phyloP scores from a whole-genome alignment of 1,140 invertebrate species.

The Drosophila dunni region DNA sequence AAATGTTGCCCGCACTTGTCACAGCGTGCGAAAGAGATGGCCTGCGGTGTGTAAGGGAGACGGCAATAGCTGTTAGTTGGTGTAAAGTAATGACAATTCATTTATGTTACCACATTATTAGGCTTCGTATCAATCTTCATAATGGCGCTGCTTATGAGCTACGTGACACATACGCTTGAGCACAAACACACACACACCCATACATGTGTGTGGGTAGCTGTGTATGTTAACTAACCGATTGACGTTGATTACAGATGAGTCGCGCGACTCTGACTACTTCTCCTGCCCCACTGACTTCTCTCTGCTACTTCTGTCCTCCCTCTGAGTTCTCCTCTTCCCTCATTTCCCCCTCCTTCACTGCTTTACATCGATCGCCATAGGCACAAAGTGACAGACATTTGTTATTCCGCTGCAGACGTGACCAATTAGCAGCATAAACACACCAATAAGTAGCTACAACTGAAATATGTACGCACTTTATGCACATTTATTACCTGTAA shows the following conservation, averaged over 20 bases:
- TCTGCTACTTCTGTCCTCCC: not conserved
- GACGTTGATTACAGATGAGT: conserved; percentile 58
- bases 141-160: conserved; percentile 64
- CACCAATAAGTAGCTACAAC: conserved; percentile 49
- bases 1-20: conserved; percentile 62
- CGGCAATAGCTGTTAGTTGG: conserved; percentile 4
- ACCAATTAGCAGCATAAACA: conserved; percentile 69
- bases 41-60: not conserved
- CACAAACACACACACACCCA: not conserved
- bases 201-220: conserved; percentile 7
- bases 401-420: conserved; percentile 66
- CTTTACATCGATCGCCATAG: conserved; percentile 22
- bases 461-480: conserved; percentile 26
- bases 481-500: conserved; percentile 7
- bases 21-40: conserved; percentile 1
- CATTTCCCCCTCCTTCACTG: not conserved
- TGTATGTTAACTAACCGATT: conserved; percentile 66
- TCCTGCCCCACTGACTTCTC: not conserved
- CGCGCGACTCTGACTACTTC: conserved; percentile 68
- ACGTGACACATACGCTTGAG: conserved; percentile 54
- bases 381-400: conserved; percentile 73
- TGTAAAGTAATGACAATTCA: conserved; percentile 72
- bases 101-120: conserved; percentile 81
- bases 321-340: not conserved
- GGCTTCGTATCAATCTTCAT: conserved; percentile 73